Evolutionary conservation across 2,888 invertebrate genomes (phyloP), one percentile per base, ranked within the genome.

Genomic region (Cheilosia variabilis): DNA sequence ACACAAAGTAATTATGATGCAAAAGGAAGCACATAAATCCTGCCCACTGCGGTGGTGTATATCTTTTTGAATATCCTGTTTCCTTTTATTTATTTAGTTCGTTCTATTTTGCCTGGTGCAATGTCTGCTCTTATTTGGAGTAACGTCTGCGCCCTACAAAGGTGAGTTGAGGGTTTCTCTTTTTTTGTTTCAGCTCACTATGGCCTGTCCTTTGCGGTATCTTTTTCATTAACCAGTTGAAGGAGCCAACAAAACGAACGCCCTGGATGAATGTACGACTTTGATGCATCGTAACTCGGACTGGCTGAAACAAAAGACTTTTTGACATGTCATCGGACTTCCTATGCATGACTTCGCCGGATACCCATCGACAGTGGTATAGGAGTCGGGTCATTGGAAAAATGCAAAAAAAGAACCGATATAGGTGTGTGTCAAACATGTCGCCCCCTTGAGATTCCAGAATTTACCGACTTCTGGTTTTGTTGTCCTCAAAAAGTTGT

Each of bases 141-240:
- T 62, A 45, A 43, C 72, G 78, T 72, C 78, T 78, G 72, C 22
- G 78, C 50, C 77, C 77, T 69, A 78, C 13, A 71, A 78, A 71
- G 62, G 78, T 58, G 72, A 52, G 27, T 55, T 41, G 50, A 50
- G 65, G 52, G 62, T 34, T 63, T 24, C 43, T 57, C 15, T 52
- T 55, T 53, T 69, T 45, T 43, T 63, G 2, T 45, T 19, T 52
- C 17, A 34, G 53, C 27, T 53, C 41, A 41, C 24, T 27, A 27
- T 31, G 31, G 2, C 37, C 5, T 52, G 19, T 63, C 47, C 63
- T 47, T 63, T 34, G 15, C 45, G 37, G 52, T 17, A 41, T 52
- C 53, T 24, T 55, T 45, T 69, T 63, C 37, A 63, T 78, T 78
- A 78, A 71, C 55, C 27, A 37, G 58, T 58, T 66, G 19, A 27